Conservation (phyloP, 2,113 vertebrate species). For the Podocnemis expansa region DNA sequence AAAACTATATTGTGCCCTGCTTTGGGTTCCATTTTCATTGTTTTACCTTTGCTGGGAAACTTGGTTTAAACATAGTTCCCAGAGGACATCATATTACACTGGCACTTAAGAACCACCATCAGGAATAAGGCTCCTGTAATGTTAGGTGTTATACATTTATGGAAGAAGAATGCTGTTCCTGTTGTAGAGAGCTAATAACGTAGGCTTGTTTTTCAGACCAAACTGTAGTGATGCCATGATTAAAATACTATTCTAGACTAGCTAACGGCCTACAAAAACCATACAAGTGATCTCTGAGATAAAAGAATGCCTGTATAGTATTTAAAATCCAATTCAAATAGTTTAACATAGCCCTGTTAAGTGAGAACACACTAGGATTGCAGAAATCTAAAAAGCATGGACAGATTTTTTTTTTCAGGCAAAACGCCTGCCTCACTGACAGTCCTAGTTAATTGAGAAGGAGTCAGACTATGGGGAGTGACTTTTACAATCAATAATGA, state of each 20-base stretch:
- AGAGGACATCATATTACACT: background rate
- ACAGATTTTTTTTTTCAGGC: background rate
- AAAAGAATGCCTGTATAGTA: background rate
- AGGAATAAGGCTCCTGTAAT: background rate
- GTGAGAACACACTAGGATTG: background rate
- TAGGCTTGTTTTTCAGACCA: background rate
- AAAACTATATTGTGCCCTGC: background rate
- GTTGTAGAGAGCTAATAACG: accelerated
- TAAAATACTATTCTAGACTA: background rate
- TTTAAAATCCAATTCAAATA: background rate
- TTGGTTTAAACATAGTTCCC: background rate
- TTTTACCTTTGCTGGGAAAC: background rate
- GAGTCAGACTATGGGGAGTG: constrained; percentile 22
- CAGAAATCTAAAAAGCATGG: background rate
- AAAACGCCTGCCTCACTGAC: constrained; percentile 16
- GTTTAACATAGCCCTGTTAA: background rate
- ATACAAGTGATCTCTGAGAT: background rate
- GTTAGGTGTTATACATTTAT: background rate
- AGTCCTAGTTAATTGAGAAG: constrained; percentile 36
- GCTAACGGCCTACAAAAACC: background rate
- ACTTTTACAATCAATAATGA: constrained; percentile 44
- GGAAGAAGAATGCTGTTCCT: background rate
- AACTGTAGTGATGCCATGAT: background rate
- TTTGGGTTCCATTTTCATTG: background rate
- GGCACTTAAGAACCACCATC: background rate